phyloP scores from a whole-genome alignment of 2,797 vertebrate species.

The Alectoris magna region DNA sequence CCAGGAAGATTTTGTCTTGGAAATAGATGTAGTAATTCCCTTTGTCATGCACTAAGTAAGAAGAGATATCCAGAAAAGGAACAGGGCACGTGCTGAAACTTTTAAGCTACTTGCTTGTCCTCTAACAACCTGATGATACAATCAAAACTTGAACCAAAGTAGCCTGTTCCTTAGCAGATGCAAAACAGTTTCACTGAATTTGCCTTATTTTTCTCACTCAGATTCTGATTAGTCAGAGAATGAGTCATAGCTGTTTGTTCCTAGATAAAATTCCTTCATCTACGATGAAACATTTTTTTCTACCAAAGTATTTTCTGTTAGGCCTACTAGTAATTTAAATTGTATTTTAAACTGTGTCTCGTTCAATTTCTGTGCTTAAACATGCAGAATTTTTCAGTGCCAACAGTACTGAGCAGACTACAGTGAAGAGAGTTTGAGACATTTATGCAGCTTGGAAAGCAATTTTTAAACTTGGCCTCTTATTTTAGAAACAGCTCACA shows the following conservation, averaged over 20 bases:
- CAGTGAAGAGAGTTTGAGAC: neutral
- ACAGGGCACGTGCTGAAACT: neutral
- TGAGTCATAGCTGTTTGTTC: constrained; percentile 16
- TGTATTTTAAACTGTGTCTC: neutral
- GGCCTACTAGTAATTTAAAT: neutral
- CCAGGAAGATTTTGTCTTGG: neutral
- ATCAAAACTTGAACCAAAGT: neutral
- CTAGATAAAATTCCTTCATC: neutral
- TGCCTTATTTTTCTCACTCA: constrained; percentile 6
- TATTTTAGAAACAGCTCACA: neutral
- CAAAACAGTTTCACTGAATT: neutral
- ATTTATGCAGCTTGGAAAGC: neutral
- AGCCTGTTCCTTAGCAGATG: neutral
- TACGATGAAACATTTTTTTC: neutral
- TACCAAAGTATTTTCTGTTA: neutral
- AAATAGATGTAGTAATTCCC: neutral
- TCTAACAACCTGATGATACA: neutral
- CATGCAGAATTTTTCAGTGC: neutral
- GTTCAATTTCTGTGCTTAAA: neutral
- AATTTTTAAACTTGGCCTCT: neutral
- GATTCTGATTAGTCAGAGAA: constrained; percentile 16
- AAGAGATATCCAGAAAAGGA: neutral
- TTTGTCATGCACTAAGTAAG: neutral
- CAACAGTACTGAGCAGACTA: neutral
- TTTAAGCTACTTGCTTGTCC: neutral